Conservation (phyloP, 2,888 invertebrate genomes). For the Clusia tigrina region DNA sequence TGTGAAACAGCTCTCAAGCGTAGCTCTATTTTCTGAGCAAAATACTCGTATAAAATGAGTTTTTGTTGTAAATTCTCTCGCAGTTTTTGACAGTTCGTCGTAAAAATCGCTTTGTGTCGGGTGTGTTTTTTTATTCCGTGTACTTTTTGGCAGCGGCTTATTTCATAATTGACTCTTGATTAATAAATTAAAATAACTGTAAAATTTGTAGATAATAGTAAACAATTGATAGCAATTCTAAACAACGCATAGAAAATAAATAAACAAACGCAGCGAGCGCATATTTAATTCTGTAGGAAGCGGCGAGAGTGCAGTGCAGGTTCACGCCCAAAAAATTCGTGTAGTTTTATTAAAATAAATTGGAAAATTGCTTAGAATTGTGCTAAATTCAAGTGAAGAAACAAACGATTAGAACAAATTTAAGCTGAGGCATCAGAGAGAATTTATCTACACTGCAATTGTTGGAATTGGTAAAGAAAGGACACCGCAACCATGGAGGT, state of each 20-base stretch:
- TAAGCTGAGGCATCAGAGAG: neutral
- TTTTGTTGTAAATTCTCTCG: neutral
- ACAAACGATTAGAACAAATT: neutral
- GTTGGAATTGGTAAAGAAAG: neutral
- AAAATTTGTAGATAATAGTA: neutral
- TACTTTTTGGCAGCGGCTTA: neutral
- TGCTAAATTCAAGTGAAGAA: neutral
- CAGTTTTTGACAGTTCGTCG: slow-evolving; percentile 36
- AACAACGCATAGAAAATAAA: neutral
- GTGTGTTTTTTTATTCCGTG: slow-evolving; percentile 23
- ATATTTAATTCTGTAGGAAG: neutral
- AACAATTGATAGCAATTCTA: neutral
- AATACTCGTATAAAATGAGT: too few species aligned
- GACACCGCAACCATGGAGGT: slow-evolving; percentile 45
- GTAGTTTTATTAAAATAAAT: neutral
- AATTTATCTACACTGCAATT: neutral
- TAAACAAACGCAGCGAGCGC: neutral
- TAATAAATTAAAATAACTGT: slow-evolving; percentile 4
- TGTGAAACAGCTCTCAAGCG: neutral
- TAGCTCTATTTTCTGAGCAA: too few species aligned
- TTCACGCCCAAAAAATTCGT: neutral
- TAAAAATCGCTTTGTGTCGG: slow-evolving; percentile 39
- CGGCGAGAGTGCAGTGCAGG: neutral
- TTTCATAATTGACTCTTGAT: neutral
- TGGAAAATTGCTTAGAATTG: neutral